These are phyloP conservation scores for Hyposmocoma kahamanoa DNA, from an alignment of 1,140 invertebrate species.

Conservation along the genomic window DNA sequence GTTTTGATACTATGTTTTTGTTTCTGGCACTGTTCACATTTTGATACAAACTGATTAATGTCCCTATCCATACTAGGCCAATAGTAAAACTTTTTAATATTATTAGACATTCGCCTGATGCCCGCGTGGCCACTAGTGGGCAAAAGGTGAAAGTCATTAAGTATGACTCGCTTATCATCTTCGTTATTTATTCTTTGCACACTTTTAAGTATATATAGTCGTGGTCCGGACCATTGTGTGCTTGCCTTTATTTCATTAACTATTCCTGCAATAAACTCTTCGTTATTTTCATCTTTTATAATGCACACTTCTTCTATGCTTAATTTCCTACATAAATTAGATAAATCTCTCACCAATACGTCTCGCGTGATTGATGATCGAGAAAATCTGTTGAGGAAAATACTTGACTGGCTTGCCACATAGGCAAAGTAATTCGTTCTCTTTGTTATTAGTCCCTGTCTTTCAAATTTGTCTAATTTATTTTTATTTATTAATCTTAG, in stretches of 20 bases:
- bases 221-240: neutral
- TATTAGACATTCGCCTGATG: constrained; percentile 2
- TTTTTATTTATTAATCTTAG: constrained; percentile 10
- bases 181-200: constrained; percentile 1
- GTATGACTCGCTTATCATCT: constrained; percentile 1
- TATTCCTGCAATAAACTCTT: neutral
- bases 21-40: constrained; percentile 2
- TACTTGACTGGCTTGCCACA: neutral
- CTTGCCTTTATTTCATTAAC: neutral
- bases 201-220: constrained; percentile 1
- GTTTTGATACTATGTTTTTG: neutral
- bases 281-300: neutral
- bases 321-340: neutral
- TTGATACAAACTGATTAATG: constrained; percentile 1
- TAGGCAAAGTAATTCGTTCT: neutral
- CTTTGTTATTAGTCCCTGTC: neutral
- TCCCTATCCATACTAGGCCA: constrained; percentile 3
- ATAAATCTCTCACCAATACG: constrained; percentile 3
- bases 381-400: neutral
- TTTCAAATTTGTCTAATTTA: constrained; percentile 3
- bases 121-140: constrained; percentile 5
- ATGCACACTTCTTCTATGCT: neutral
- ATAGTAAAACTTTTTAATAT: constrained; percentile 3
- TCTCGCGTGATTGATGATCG: constrained; percentile 1
- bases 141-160: constrained; percentile 7